These are phyloP conservation scores for Xanthorhoe spadicearia DNA, from an alignment of 2,888 invertebrate species.

Conservation along the genomic window DNA sequence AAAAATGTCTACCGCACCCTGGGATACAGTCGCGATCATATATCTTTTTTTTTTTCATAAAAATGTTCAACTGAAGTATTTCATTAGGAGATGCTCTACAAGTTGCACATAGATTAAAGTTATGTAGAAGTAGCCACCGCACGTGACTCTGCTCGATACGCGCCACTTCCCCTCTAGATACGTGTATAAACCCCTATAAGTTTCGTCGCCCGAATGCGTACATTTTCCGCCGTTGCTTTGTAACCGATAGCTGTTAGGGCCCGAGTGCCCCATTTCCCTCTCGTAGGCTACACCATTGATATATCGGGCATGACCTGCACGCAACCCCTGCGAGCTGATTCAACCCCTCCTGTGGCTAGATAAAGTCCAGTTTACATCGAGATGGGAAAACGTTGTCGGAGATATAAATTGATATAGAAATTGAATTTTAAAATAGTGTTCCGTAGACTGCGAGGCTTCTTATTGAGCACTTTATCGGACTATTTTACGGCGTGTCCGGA, in stretches of 20 bases:
- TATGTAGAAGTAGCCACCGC: no score
- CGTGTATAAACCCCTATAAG: neutral
- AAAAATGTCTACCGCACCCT: no score
- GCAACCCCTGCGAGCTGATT: constrained; percentile 24
- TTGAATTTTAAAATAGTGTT: constrained; percentile 42
- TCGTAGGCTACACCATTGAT: constrained; percentile 32
- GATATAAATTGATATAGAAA: constrained; percentile 42
- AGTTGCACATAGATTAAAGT: no score
- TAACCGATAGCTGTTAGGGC: constrained; percentile 30
- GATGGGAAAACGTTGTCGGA: constrained; percentile 17
- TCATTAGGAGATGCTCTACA: no score
- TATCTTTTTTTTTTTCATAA: no score
- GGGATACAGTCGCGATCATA: no score
- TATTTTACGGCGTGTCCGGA: constrained; percentile 28
- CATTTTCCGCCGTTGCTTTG: constrained; percentile 13
- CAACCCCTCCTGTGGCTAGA: constrained; percentile 8
- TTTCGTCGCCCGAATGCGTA: neutral
- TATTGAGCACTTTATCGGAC: constrained; percentile 31
- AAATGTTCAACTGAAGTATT: no score
- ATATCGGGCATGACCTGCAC: constrained; percentile 29
- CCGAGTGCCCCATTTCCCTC: constrained; percentile 38
- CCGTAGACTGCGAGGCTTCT: constrained; percentile 24
- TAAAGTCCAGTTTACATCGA: constrained; percentile 30
- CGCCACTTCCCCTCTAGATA: neutral
- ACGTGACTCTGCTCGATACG: neutral